Evolutionary conservation across 2,888 invertebrate genomes (phyloP).

Genomic region (Dasypolia templi): DNA sequence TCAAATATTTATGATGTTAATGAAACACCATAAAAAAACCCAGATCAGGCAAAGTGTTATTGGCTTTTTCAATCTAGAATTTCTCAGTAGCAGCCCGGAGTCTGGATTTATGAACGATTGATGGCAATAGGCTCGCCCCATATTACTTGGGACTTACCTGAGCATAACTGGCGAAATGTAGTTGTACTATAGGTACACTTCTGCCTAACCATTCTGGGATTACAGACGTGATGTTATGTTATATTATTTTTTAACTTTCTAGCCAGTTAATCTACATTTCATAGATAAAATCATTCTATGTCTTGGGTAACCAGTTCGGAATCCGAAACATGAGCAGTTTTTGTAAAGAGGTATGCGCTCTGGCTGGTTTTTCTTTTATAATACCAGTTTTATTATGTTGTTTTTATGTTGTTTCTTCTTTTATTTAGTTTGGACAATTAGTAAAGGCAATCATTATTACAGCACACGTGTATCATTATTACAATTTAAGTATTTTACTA

Average conservation of each 20-base stretch:
- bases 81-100: too few species aligned
- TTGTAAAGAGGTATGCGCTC: not conserved
- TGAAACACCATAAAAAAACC: too few species aligned
- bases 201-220: too few species aligned
- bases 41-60: too few species aligned
- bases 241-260: not conserved
- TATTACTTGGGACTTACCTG: too few species aligned
- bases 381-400: not conserved
- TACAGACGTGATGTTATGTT: too few species aligned
- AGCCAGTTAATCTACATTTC: not conserved
- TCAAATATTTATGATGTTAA: not conserved
- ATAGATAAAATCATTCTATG: conserved; percentile 1
- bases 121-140: too few species aligned
- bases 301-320: not conserved
- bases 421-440: not conserved
- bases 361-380: not conserved
- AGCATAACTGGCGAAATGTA: too few species aligned
- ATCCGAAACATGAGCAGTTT: not conserved
- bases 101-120: too few species aligned
- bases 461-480: not conserved
- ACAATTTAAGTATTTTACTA: not conserved
- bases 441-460: too few species aligned
- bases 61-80: too few species aligned
- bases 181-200: too few species aligned
- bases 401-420: not conserved